phyloP scores from a whole-genome alignment of 2,888 invertebrate species.

The Drosophila helvetica region DNA sequence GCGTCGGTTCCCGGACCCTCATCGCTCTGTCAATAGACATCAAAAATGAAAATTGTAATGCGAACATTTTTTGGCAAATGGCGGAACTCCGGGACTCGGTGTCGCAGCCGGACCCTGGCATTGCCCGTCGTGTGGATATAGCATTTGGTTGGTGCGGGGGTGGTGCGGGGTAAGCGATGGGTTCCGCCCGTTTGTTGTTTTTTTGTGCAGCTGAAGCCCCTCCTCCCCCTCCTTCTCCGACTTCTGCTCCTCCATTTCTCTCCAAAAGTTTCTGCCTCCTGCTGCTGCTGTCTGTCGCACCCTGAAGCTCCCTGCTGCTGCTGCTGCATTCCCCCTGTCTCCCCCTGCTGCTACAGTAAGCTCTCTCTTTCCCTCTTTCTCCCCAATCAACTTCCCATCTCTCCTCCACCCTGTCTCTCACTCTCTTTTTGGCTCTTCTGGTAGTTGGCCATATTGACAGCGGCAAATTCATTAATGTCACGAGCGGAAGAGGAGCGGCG shows the following conservation, averaged over 20 bases:
- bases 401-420: background rate
- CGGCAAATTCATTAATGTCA: constrained; percentile 77
- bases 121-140: constrained; percentile 52
- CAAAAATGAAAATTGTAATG: constrained; percentile 78
- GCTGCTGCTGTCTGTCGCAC: background rate
- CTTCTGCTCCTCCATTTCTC: background rate
- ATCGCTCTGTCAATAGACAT: constrained; percentile 70
- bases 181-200: constrained; percentile 70
- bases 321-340: background rate
- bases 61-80: constrained; percentile 59
- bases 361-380: constrained; percentile 8
- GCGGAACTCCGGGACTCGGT: constrained; percentile 2
- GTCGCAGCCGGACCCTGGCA: constrained; percentile 47
- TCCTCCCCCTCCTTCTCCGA: too few species aligned
- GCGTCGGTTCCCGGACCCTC: constrained; percentile 2
- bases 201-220: constrained; percentile 45
- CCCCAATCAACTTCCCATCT: background rate
- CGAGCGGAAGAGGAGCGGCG: constrained; percentile 35
- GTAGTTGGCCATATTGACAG: constrained; percentile 72
- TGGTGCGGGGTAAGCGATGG: constrained; percentile 26
- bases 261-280: background rate
- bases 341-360: background rate
- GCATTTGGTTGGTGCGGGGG: constrained; percentile 25
- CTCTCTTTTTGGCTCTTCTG: constrained; percentile 5
- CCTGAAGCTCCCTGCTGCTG: background rate